Evolutionary conservation across 2,888 invertebrate genomes (phyloP), one percentile per base, ranked within the genome.

Genomic region (Caenorhabditis plicata): DNA sequence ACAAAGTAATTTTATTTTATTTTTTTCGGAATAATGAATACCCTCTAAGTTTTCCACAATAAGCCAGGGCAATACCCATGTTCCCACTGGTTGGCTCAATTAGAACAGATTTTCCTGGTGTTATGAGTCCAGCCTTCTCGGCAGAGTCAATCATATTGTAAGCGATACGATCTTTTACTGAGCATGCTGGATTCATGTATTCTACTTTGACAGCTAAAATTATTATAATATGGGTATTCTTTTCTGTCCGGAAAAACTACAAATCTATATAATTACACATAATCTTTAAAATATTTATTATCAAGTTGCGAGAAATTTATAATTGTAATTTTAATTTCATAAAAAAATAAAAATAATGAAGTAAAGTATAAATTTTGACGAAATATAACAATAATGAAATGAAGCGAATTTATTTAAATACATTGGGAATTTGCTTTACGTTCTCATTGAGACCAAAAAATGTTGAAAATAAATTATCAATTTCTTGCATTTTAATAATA

Each of bases 1-100:
- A n/a, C n/a, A n/a, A n/a, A n/a, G n/a, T n/a, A n/a, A n/a, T n/a
- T n/a, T n/a, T n/a, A n/a, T n/a, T n/a, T n/a, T n/a, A n/a, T n/a
- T n/a, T n/a, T n/a, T n/a, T n/a, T n/a, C n/a, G n/a, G n/a, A n/a
- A n/a, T n/a, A n/a, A n/a, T n/a, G n/a, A n/a, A n/a, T n/a, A n/a
- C 9, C 79, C 55, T 13, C 54, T 35, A 1, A 61, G 45, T 32
- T 60, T 56, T 29, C 57, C 60, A 17, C 57, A 63, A 39, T 57
- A 61, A 8, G 80, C 79, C 32, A 81, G 53, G 3, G 73, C 79
- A 38, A 79, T 77, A 32, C 80, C 80, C 67, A 74, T 77, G 51
- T 81, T 81, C 23, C 77, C 77, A 32, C 71, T 70, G 3, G 77
- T 77, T 9, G 74, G 68, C 45, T 77, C 77, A 45, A 77, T 65